phyloP scores from a whole-genome alignment of 2,113 vertebrate species.

The Oreotrochilus melanogaster region DNA sequence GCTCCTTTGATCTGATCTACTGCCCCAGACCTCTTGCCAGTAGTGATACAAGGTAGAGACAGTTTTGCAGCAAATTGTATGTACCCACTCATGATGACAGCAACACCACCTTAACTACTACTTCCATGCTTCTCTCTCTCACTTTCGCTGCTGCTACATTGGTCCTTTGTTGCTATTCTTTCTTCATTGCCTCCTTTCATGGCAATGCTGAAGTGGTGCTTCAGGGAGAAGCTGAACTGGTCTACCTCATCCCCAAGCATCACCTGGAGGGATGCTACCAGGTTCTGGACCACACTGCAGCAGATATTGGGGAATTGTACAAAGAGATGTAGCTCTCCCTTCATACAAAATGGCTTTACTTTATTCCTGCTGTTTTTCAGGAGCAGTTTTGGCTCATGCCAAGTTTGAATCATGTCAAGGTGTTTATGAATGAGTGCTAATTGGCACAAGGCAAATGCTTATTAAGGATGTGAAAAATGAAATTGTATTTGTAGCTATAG shows the following conservation, averaged over 20 bases:
- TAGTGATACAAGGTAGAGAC: neutral
- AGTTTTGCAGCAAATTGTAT: neutral
- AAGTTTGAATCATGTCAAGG: neutral
- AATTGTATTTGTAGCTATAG: too few species aligned
- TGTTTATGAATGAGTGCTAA: neutral
- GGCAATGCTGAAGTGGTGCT: neutral
- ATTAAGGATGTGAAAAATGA: neutral
- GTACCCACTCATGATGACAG: neutral
- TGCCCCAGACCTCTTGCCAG: neutral
- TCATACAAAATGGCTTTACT: neutral
- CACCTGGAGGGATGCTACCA: neutral
- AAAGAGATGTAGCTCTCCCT: neutral
- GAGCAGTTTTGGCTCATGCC: rapidly evolving
- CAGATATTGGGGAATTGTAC: neutral
- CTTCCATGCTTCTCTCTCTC: neutral
- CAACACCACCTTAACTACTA: neutral
- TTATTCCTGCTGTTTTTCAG: neutral
- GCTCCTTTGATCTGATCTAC: neutral
- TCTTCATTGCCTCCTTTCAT: too few species aligned
- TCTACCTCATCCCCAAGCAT: neutral
- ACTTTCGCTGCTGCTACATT: neutral
- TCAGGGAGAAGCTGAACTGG: neutral
- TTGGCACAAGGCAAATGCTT: neutral
- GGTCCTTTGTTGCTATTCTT: neutral
- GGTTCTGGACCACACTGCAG: neutral